Conservation (phyloP, 2,888 invertebrate species). For the Spodoptera exigua region DNA sequence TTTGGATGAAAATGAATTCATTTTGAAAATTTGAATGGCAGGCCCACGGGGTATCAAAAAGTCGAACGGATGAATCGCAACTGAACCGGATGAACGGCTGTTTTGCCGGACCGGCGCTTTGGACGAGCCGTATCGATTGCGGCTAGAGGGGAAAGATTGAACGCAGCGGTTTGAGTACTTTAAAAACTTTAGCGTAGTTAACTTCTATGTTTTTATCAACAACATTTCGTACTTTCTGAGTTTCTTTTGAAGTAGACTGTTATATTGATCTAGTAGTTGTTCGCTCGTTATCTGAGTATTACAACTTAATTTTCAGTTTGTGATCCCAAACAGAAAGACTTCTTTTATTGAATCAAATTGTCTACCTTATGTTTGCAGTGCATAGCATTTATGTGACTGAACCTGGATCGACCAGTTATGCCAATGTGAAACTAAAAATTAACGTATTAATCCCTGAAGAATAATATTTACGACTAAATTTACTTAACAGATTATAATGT, state of each 20-base stretch:
- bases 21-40: constrained; percentile 24
- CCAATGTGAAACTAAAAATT: too few species aligned
- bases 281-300: not conserved
- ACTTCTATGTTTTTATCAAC: constrained; percentile 3
- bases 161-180: constrained; percentile 29
- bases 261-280: not conserved
- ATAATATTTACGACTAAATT: too few species aligned
- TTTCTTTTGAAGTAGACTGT: not conserved
- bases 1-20: constrained; percentile 30
- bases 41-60: constrained; percentile 37
- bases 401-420: too few species aligned
- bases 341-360: too few species aligned
- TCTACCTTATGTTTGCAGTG: too few species aligned
- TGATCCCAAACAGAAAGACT: too few species aligned
- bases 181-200: constrained; percentile 32
- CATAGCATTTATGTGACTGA: too few species aligned
- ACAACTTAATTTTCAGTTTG: too few species aligned
- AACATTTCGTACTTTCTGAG: not conserved
- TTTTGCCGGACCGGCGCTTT: constrained; percentile 27
- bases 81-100: constrained; percentile 38
- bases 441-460: too few species aligned
- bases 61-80: constrained; percentile 33
- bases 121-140: constrained; percentile 43
- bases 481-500: too few species aligned
- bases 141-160: constrained; percentile 21